Base-by-base conservation (phyloP, 2,797 vertebrate species). In the Etheostoma nigrum region DNA sequence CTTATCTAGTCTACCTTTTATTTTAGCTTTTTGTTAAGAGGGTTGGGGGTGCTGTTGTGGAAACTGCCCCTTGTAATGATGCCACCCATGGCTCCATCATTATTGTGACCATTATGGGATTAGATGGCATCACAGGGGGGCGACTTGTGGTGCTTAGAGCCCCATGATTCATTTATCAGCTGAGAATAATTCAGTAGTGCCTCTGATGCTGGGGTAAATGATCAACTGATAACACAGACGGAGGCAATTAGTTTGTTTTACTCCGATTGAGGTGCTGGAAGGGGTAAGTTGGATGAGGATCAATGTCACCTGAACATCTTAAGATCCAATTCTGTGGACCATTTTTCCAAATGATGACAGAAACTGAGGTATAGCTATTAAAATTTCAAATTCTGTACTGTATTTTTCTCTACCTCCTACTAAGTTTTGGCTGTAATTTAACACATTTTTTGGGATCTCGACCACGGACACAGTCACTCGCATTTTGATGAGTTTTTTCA, bases 91-190 rank as follows among this genome's bases (percentile, higher is more conserved):
- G 87, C 82, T 84, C 62, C 30, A 30, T 85, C 88, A 90, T 91
- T 90, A 91, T 74, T 25, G 57, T 66, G 76, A 90, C 85, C 82
- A 92, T 92, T 90, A 87, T 72, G 79, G 86, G 82, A 91, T 93
- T 92, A 91, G 79, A 93, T 79, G 59, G 81, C 79, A 72, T 81
- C 86, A 30, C 64, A 18, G 79, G 84, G 90, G 89, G 80, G 69
- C 2, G 19, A 74, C 57, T 77, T 67, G 57, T 53, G 36, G 18
- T 64, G 73, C 73, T 78, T 45, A 19, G 75, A 82, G 76, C 67
- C 48, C 60, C 60, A 52, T 72, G 82, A 88, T 84, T 90, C 78
- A 90, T 90, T 88, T 82, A 84, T 86, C 76, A 79, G 73, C 67
- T 72, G 36, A 67, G 71, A 76, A 75, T 63, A 60, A 36, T 83